Conservation (phyloP, 2,797 vertebrate genomes). For the Thunnus albacares region DNA sequence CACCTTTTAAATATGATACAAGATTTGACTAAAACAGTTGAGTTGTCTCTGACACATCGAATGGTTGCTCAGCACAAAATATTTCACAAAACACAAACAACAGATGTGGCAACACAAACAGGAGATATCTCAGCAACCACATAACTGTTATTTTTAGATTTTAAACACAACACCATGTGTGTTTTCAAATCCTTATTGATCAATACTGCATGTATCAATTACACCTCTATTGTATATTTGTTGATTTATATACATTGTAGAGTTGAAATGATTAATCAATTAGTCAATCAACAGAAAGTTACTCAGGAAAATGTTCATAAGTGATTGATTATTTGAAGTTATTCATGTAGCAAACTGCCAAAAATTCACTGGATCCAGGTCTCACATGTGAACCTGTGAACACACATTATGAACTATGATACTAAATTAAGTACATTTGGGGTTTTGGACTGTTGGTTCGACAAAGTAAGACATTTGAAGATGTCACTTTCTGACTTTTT, state of each 20-base stretch:
- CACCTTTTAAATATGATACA: not conserved
- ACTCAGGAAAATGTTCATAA: not conserved
- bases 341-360: too few relatives aligned
- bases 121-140: slow-evolving; percentile 20
- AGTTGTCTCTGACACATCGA: not conserved
- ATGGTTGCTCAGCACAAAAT: slow-evolving; percentile 31
- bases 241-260: not conserved
- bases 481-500: not conserved
- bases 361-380: not conserved
- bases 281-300: not conserved
- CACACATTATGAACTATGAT: too few relatives aligned
- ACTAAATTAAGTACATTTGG: too few relatives aligned
- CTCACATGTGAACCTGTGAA: not conserved
- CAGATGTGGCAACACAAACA: slow-evolving; percentile 26
- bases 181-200: not conserved
- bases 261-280: not conserved
- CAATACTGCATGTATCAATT: not conserved
- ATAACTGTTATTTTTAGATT: slow-evolving; percentile 5
- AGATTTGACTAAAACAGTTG: too few relatives aligned
- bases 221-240: not conserved
- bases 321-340: not conserved
- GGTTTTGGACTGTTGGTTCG: too few relatives aligned
- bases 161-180: slow-evolving; percentile 1
- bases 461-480: not conserved
- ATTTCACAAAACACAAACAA: slow-evolving; percentile 8